Base-by-base conservation (phyloP, 2,888 invertebrate species). In the Protonemura montana region DNA sequence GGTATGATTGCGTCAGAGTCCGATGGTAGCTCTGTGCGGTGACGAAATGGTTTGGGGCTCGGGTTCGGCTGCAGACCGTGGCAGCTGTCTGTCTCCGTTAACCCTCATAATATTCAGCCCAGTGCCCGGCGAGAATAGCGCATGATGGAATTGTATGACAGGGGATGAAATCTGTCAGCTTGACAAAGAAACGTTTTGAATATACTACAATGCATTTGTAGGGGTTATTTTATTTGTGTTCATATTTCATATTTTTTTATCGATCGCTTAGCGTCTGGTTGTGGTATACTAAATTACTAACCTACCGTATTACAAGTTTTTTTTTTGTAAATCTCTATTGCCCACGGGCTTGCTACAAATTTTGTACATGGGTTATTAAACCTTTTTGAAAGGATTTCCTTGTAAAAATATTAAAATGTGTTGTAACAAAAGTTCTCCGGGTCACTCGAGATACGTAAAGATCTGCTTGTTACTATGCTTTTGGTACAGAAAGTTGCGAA, bases 1-100 rank as follows among this genome's bases (percentile, higher is more conserved):
- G 86, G 84, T 85, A 87, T n/a, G n/a, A 87, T 87, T 87, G 86
- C 87, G 86, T 78, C 78, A 6, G 86, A 86, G 86, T 84, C 82
- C 85, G 80, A 80, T 42, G 30, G 0, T 25, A 26, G n/a, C 26
- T 41, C 29, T 13, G 26, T 35, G 26, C 82, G 82, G 26, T 78
- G 2, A 26, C 26, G 28, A 27, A 1, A 1, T 5, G 41, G 42
- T 25, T 6, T 13, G n/a, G 82, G 26, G 16, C n/a, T 30, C 26
- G 26, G 41, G 13, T 82, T 82, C 82, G 30, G n/a, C 35, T 26
- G 10, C 78, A 0, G 41, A 82, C 25, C 10, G 5, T 41, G 26
- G 82, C 82, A 82, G 82, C 82, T 82, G 82, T 82, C 82, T 26
- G 13, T 82, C 82, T 29, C 78, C 7, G 2, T 27, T 35, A 3